Conservation (phyloP, 2,113 vertebrate genomes). For the Hucho hucho region DNA sequence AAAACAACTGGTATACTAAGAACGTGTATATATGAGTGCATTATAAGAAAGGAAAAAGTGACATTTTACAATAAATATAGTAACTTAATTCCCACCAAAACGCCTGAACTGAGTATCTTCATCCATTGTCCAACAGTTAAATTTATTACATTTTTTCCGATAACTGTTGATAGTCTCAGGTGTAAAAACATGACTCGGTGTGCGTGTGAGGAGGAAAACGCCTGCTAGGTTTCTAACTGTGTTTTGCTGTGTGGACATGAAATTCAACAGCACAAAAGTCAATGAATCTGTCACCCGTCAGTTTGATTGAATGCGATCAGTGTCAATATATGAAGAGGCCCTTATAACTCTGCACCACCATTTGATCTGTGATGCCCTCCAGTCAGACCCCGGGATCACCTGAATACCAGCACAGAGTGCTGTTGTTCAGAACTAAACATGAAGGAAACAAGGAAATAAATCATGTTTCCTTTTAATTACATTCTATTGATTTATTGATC, state of each 20-base stretch:
- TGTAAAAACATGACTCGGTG: not conserved
- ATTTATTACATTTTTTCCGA: too few relatives aligned
- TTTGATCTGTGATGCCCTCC: slow-evolving; percentile 62
- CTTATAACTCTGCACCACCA: too few relatives aligned
- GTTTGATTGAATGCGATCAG: slow-evolving; percentile 67
- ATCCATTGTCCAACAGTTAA: too few relatives aligned
- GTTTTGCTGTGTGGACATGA: slow-evolving; percentile 40
- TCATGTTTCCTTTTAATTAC: slow-evolving; percentile 69
- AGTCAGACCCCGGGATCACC: slow-evolving; percentile 61
- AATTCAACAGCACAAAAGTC: too few relatives aligned
- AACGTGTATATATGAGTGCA: too few relatives aligned
- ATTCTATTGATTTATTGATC: slow-evolving; percentile 71
- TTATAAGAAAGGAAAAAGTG: too few relatives aligned
- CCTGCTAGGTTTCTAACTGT: slow-evolving; percentile 33
- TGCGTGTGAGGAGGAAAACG: slow-evolving; percentile 24
- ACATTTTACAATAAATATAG: too few relatives aligned
- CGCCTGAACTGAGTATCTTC: too few relatives aligned
- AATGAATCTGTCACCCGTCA: slow-evolving; percentile 55
- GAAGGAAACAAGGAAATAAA: slow-evolving; percentile 37
- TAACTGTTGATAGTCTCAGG: slow-evolving; percentile 35
- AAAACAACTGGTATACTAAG: too few relatives aligned
- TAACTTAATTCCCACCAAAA: too few relatives aligned
- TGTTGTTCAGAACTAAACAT: slow-evolving; percentile 40
- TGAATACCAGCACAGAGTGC: slow-evolving; percentile 40
- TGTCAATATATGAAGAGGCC: slow-evolving; percentile 56